Conservation (phyloP, 2,113 vertebrate genomes). For the Psittacula cyanocephala region DNA sequence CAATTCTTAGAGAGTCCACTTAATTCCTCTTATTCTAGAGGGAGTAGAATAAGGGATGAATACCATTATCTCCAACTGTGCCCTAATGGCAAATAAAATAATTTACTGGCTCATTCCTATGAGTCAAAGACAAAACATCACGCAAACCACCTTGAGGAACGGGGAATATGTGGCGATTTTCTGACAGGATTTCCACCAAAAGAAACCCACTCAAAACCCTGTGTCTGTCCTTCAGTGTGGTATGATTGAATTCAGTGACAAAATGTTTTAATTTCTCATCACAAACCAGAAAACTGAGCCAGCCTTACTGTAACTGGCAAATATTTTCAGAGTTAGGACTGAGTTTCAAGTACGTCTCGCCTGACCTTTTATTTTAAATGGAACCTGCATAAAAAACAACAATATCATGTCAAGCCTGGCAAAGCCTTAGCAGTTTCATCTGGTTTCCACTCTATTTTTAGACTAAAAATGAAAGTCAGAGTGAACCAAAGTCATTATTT, state of each 20-base stretch:
- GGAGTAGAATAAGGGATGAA: background rate
- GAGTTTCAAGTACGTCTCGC: background rate
- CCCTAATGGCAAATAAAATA: background rate
- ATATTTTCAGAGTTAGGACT: background rate
- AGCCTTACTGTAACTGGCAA: background rate
- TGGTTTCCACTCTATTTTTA: background rate
- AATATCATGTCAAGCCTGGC: background rate
- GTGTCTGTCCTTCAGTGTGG: background rate
- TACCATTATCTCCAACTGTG: background rate
- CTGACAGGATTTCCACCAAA: background rate
- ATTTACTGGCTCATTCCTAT: background rate
- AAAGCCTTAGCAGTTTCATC: background rate
- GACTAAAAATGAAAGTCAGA: background rate
- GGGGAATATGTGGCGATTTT: background rate
- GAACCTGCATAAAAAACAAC: background rate
- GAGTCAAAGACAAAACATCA: background rate
- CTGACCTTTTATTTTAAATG: slow-evolving; percentile 18
- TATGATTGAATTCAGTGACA: background rate
- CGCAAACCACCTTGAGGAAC: background rate
- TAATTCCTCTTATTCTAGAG: background rate
- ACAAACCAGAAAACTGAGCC: background rate
- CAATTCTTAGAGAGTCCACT: background rate
- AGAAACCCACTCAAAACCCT: background rate
- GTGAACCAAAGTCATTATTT: background rate
- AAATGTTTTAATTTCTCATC: background rate